phyloP scores from a whole-genome alignment of 1,140 invertebrate species.

The Drosophila varians region DNA sequence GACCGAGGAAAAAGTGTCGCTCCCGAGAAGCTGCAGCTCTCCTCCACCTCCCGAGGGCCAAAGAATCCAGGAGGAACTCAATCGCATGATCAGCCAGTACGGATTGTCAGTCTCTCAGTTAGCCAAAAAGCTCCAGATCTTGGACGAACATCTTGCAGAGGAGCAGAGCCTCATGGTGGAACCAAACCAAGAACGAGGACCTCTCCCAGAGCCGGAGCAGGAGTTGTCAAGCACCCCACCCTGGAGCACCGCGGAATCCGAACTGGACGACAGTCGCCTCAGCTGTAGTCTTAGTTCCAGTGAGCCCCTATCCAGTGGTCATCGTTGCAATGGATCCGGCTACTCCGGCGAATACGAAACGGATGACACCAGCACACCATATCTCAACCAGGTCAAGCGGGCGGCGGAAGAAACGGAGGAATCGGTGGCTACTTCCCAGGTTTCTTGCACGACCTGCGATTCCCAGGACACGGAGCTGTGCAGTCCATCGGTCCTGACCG shows the following conservation, averaged over 20 bases:
- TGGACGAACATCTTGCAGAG: background rate
- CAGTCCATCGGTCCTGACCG: background rate
- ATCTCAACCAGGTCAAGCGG: background rate
- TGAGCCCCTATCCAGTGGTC: background rate
- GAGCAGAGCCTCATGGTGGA: background rate
- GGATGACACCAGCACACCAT: background rate
- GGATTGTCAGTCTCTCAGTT: background rate
- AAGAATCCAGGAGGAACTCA: background rate
- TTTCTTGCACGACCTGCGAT: background rate
- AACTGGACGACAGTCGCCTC: background rate
- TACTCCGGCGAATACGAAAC: too few species aligned
- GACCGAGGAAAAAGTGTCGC: background rate
- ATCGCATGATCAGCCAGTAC: background rate
- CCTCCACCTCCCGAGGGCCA: background rate
- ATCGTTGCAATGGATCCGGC: background rate
- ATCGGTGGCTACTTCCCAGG: background rate
- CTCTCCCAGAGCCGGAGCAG: too few species aligned
- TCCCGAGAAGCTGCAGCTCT: background rate
- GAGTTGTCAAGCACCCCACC: background rate
- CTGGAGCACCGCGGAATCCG: background rate
- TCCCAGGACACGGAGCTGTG: background rate
- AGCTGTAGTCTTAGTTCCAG: background rate
- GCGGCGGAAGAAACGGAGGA: background rate
- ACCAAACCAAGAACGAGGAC: background rate
- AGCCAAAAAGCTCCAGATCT: background rate